Evolutionary conservation across 2,888 invertebrate genomes (phyloP).

Genomic region (Mythimna vitellina): DNA sequence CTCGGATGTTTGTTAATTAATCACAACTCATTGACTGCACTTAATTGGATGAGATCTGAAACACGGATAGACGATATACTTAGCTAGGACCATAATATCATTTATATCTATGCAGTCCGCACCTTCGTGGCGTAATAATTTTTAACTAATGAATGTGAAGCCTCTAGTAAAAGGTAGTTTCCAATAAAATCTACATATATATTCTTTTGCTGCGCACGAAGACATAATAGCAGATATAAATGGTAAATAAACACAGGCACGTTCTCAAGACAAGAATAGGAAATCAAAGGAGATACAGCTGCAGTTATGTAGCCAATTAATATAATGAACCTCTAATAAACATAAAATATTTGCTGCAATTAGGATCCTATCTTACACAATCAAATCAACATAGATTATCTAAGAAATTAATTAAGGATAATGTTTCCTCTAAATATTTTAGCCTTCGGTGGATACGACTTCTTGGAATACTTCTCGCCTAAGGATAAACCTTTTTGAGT

Average conservation of each 20-base stretch:
- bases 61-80: neutral
- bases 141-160: too few species aligned
- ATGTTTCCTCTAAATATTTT: neutral
- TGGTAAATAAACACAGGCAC: slow-evolving; percentile 25
- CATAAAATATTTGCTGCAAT: slow-evolving; percentile 1
- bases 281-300: slow-evolving; percentile 22
- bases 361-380: neutral
- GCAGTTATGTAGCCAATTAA: slow-evolving; percentile 17
- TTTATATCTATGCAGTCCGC: too few species aligned
- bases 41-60: neutral
- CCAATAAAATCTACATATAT: slow-evolving; percentile 44
- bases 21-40: neutral
- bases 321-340: slow-evolving; percentile 21
- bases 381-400: neutral
- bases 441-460: neutral
- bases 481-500: neutral
- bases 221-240: slow-evolving; percentile 23
- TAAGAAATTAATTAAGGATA: neutral
- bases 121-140: too few species aligned
- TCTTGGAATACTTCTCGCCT: slow-evolving; percentile 1
- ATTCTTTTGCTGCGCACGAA: slow-evolving; percentile 34
- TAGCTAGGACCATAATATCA: neutral
- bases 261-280: slow-evolving; percentile 14
- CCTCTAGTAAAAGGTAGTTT: neutral
- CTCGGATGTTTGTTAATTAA: neutral